Base-by-base conservation (phyloP, 2,797 vertebrate species). In the Argentina silus region DNA sequence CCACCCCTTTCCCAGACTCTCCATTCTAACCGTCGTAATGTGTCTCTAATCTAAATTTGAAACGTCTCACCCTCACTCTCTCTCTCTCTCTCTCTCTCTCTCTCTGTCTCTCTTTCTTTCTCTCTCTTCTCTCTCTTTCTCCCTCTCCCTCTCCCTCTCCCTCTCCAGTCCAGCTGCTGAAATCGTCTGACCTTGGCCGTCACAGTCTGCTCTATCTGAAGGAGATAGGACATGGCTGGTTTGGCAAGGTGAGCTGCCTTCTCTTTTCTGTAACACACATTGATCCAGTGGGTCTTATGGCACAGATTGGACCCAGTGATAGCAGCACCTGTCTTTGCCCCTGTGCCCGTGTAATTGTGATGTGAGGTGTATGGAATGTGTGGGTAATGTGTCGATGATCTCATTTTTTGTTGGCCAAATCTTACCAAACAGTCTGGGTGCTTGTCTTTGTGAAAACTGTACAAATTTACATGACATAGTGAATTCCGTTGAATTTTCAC, bases 221-320 rank as follows among this genome's bases (percentile, higher is more conserved):
- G 89, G 97, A 98, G 90, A 96, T 98, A 0, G 97, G 97, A 66
- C 94, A 94, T 1, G 96, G 96, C 78, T 99, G 97, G 98, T 98
- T 99, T 0, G 97, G 97, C 80, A 98, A 97, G 95, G 98, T 98
- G 90, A 95, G 93, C 0, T 21, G 12, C 45, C 6, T 0, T 21
- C 73, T 51, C 63, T 4, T 1, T 76, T 48, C 67, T 65, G 27
- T 75, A 14, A 73, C 42, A 43, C 23, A 67, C 12, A 21, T 7
- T 69, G 15, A 55, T 1, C 7, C 36, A 9, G 27, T 36, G 27
- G 27, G 27, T 1, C 27, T 36, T 36, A 36, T 36, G 27, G 27
- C 27, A 36, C 27, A 36, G 27, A 19, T 57, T n/a, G 60, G 27
- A 5, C 17, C 51, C 7, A 53, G n/a, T 15, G n/a, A 15, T 53